These are phyloP conservation scores for Sorex araneus DNA, from an alignment of 2,113 vertebrate genomes.

Conservation along the genomic window DNA sequence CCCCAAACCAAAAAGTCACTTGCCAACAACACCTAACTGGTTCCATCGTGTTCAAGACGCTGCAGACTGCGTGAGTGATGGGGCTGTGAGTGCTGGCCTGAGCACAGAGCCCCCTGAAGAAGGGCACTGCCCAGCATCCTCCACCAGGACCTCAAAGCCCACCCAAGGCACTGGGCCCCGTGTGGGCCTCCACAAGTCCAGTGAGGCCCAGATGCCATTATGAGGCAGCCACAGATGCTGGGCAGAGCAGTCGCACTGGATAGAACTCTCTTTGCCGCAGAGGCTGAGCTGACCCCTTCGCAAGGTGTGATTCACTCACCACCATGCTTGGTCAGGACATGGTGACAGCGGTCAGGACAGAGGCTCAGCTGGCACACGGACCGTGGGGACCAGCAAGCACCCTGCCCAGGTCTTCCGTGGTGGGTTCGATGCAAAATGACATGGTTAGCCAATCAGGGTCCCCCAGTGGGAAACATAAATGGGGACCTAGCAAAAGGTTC, in stretches of 20 bases:
- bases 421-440: neutral
- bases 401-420: neutral
- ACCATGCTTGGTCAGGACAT: neutral
- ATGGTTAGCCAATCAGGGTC: neutral
- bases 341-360: neutral
- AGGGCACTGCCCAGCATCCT: neutral
- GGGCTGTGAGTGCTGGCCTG: neutral
- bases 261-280: neutral
- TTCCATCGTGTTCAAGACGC: neutral
- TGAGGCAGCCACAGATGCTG: neutral
- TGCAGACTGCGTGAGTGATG: neutral
- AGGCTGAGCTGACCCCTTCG: neutral
- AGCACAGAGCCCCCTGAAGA: neutral
- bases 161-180: neutral
- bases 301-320: neutral
- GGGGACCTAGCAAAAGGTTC: neutral
- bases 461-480: neutral
- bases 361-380: neutral
- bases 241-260: neutral
- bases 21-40: slow-evolving; percentile 6
- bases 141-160: neutral
- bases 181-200: neutral
- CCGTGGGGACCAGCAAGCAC: neutral
- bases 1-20: neutral
- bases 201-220: neutral